Evolutionary conservation across 1,140 invertebrate genomes (phyloP), one percentile per base, ranked within the genome.

Genomic region (Drosophila nasuta): DNA sequence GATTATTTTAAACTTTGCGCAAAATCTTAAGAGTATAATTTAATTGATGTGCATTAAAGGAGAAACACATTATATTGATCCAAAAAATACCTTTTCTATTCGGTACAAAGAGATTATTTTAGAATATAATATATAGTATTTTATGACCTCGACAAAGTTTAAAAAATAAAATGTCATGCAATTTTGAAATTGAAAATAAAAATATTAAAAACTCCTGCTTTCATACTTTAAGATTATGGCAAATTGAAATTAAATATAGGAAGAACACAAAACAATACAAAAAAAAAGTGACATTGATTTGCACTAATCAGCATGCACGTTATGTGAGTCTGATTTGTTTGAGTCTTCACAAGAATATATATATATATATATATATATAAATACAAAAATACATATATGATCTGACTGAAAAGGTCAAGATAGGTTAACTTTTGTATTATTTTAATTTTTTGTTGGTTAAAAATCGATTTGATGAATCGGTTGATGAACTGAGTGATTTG

Each of bases 301-400:
- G 17, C 8, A 35, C 59, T 64, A 58, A 64, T 68, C 72, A 58
- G 58, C 63, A 73, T 71, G 70, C 70, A 60, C 64, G 7, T 15
- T 28, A 6, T 49, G 57, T 54, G 67, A 45, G 38, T 52, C 64
- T 54, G 56, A 74, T 62, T 56, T 7, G 35, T 25, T 38, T n/a
- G 30, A 38, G 48, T 45, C 46, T n/a, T 28, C 48, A 73, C 28
- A 33, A 30, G 41, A 69, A 49, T 48, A 57, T 17, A 45, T 13
- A 58, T 5, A 41, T 38, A 13, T 13, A 13, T 38, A 41, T 15
- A 64, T 38, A 45, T 17, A 52, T 56, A 38, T 35, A 8, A 33
- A 33, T 25, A 25, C 6, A 33, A 38, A 38, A 10, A 35, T 57
- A 15, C 15, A 15, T 15, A 30, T 59, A 54, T 71, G 52, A 64